Base-by-base conservation (phyloP, 2,888 invertebrate genomes). In the Drosophila pegasa region DNA sequence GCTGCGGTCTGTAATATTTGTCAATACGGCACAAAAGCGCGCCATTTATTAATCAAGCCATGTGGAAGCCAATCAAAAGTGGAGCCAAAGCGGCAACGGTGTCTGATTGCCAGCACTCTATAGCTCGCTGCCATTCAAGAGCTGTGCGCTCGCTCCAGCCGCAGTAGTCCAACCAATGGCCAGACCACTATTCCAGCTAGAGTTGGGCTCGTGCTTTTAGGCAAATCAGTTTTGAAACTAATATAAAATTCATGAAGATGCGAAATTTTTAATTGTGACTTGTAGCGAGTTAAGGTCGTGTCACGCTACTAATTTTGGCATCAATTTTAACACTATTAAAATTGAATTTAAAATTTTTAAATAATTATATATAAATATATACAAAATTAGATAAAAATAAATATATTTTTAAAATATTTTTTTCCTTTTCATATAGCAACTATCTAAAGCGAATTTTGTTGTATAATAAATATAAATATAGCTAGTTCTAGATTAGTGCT, bases 1-100 rank as follows among this genome's bases (percentile, higher is more conserved):
- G 5, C 20, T 29, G 58, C 25, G 38, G 29, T n/a, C 14, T 62
- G 55, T 41, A 59, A 66, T 73, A 73, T 79, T 82, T 82, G 77
- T 66, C 66, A 75, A 69, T 59, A 66, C 20, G 75, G 45, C 68
- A 79, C 82, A 83, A 77, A 82, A 75, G 65, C 66, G 62, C 65
- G 64, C 67, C 80, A 83, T 80, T 83, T 86, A 83, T 83, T 83
- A 83, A 84, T 86, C 78, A 76, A 71, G 73, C 85, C 73, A 69
- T 71, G 75, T 59, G 69, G 62, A 75, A 74, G 80, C 74, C 79
- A 79, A 76, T 79, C 78, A 76, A 76, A 73, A 61, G 58, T 70
- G 20, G 45, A 50, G 43, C 50, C 41, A 40, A 60, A 47, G n/a
- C 38, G 31, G 35, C 41, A 33, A 29, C 64, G 57, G n/a, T 63